Evolutionary conservation across 2,797 vertebrate genomes (phyloP), one percentile per base, ranked within the genome.

Genomic region (Crypturellus tataupa): DNA sequence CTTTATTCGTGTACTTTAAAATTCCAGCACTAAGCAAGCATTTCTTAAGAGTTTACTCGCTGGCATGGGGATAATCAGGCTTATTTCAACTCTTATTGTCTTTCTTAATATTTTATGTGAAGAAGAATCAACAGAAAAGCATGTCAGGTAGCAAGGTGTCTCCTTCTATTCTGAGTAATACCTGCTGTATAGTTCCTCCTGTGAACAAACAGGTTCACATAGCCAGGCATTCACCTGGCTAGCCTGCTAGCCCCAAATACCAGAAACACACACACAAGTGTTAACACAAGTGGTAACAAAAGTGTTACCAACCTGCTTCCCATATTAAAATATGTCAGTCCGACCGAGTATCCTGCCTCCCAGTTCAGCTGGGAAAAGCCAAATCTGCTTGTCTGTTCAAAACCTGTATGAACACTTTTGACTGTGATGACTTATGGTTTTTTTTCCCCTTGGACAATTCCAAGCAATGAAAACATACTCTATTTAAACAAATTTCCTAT

Each of bases 401-500:
- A 89, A 91, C 27, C 72, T 71, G 58, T 37, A n/a, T 8, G 65
- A 29, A 29, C 27, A 62, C 20, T 68, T 12, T 85, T 87, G 39
- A 79, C 77, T 53, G 39, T 5, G 46, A 76, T 35, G 37, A 81
- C 46, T 62, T 7, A 42, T 27, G 62, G 67, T 27, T 29, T 85
- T 55, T 71, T 93, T 76, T 53, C 9, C 15, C 31, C 63, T 76
- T 47, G 79, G 65, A 69, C 63, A 87, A 83, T 21, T 85, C 80
- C 51, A 93, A 78, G 49, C 87, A 70, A 55, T 90, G 82, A 91
- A 94, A 93, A 94, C 91, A 76, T 37, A 69, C 27, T 71, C 60
- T 65, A 40, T 88, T 93, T 72, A 89, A 94, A 93, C 63, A 90
- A 91, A 91, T 60, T 84, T 81, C 67, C 82, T 81, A 27, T 47